Evolutionary conservation across 2,797 vertebrate species (phyloP), one percentile per base, ranked within the genome.

Genomic region (Danio choprae): DNA sequence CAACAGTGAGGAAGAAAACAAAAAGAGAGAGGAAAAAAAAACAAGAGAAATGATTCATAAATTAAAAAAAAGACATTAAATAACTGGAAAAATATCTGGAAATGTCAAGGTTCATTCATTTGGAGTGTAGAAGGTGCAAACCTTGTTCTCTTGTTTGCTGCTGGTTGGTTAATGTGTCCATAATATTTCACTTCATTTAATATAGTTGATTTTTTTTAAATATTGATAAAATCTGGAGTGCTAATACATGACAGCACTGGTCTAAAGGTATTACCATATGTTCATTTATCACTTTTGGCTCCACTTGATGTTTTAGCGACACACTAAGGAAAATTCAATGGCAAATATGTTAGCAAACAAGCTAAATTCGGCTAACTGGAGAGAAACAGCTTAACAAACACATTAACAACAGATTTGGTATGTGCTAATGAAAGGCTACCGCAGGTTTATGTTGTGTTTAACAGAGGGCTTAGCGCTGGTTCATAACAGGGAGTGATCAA

Each of bases 351-450:
- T 59, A 51, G 36, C 29, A 51, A 50, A 41, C 55, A 4, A 29
- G 18, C 41, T 29, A 41, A 53, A 13, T 76, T 60, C 8, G 22
- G 20, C 41, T n/a, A 43, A 60, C 59, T 9, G 12, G 29, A 46
- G 13, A 29, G 11, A 60, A 20, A 81, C 48, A 72, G 74, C 74
- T 72, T 18, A 43, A 29, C 63, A 56, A 78, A 60, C 44, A 60
- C 48, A 72, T 58, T 64, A 50, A 60, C 11, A n/a, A 64, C 74
- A 36, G 46, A 78, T 81, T 85, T 78, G 81, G 70, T 71, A 69
- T 83, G 72, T 73, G 29, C 76, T 80, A 74, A 73, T 62, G 60
- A 74, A 75, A 59, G 77, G 74, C 75, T 64, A 53, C 43, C 51
- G 56, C 12, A 70, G 55, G 76, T 56, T 80, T 55, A 56, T 36